Evolutionary conservation across 2,113 vertebrate genomes (phyloP), one percentile per base, ranked within the genome.

Genomic region (Hiodon alosoides): DNA sequence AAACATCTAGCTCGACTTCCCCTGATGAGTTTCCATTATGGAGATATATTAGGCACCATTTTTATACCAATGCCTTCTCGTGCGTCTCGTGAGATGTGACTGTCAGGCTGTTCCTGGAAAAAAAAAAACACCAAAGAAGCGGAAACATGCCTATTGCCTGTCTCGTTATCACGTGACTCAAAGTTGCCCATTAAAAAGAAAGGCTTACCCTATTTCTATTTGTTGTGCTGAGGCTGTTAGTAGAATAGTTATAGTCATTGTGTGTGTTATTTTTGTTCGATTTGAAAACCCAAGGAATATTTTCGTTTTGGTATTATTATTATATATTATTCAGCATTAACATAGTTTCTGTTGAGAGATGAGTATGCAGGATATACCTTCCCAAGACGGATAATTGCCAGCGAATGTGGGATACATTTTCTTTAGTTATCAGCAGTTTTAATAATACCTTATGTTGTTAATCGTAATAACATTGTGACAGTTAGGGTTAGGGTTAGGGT

Each of bases 1-100:
- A 16, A 74, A 52, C 53, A 47, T 55, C 53, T 46, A 52, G 61
- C 73, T 74, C 73, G 57, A 66, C 73, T 74, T 74, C 8, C 52
- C 52, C 3, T 17, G 61, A 58, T 52, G 57, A 5, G 10, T 47
- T 46, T 10, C 46, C 62, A 50, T 67, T 74, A 64, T 8, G 16
- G 59, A 16, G 72, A 10, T 48, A 10, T 66, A 51, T 73, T 62
- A 64, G 52, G 72, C 72, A 65, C 31, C 72, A 66, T 54, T 73
- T 31, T 73, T 54, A 54, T 73, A 46, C 51, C 50, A 57, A 58
- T 71, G 17, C 3, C 9, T 73, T 71, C 46, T 53, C 13, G 9
- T 69, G 2, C 46, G 3, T 5, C 52, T 71, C 53, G 47, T 31
- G 31, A 31, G 31, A 31, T 31, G 31, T 31, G 31, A 31, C 31